A percentile compares a stretch with the other conserved stretches of the same genome.
phyloP scores from a whole-genome alignment of 2,113 vertebrate genomes.

The Dinomys branickii region DNA sequence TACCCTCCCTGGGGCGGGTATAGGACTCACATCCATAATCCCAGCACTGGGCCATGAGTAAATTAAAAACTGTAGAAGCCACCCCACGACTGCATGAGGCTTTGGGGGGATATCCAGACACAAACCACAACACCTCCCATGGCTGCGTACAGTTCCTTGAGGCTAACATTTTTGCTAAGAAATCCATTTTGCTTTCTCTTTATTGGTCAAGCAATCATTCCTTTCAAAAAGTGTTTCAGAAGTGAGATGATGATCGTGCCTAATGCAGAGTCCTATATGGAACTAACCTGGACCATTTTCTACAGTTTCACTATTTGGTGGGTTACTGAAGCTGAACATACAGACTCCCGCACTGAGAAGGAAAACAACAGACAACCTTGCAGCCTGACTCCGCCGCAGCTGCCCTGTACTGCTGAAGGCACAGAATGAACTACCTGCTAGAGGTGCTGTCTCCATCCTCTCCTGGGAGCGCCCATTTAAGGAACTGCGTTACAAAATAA shows the following conservation, averaged over 20 bases:
- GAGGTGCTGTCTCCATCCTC: background rate
- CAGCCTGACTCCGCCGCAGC: background rate
- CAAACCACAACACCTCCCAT: too few species aligned
- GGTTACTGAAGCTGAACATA: background rate
- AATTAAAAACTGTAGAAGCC: too few species aligned
- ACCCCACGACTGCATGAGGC: too few species aligned
- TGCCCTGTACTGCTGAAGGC: background rate
- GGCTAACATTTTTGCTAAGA: background rate
- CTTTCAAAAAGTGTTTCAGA: background rate
- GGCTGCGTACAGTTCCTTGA: background rate
- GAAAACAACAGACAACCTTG: slow-evolving; percentile 8
- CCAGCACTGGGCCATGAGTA: too few species aligned
- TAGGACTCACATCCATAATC: too few species aligned
- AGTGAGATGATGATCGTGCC: slow-evolving; percentile 39
- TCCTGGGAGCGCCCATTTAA: background rate
- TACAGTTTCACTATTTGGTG: background rate
- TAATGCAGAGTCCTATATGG: slow-evolving; percentile 41
- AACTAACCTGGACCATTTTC: slow-evolving; percentile 46
- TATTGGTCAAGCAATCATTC: slow-evolving; percentile 26
- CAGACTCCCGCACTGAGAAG: background rate
- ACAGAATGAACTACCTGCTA: background rate
- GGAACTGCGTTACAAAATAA: background rate
- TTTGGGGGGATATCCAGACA: too few species aligned
- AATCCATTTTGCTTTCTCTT: background rate
- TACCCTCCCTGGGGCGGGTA: too few species aligned